Evolutionary conservation across 2,888 invertebrate species (phyloP).

Genomic region (Trachelus troglodyta): DNA sequence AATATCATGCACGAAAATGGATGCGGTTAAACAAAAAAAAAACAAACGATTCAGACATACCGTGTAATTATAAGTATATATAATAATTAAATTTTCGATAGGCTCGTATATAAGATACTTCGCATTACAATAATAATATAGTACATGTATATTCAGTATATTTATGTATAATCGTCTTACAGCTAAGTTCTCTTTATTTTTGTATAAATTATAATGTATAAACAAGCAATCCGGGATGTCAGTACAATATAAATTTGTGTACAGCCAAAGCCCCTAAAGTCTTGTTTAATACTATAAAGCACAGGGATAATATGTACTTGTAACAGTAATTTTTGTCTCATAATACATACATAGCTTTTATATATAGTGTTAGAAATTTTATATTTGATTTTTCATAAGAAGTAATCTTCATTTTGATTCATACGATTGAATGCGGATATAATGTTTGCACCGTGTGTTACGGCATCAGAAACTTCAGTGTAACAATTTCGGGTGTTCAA

Average conservation of each 20-base stretch:
- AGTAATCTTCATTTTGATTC: neutral
- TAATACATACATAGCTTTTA: neutral
- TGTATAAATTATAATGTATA: slow-evolving; percentile 51
- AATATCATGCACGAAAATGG: neutral
- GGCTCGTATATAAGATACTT: slow-evolving; percentile 41
- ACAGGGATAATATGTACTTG: slow-evolving; percentile 17
- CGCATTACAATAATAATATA: slow-evolving; percentile 35
- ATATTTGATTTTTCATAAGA: neutral
- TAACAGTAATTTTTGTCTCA: neutral
- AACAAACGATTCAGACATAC: neutral
- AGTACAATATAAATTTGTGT: slow-evolving; percentile 35
- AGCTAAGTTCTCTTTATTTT: slow-evolving; percentile 16
- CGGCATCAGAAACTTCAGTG: neutral
- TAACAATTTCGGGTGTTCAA: neutral
- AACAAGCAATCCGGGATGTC: slow-evolving; percentile 47
- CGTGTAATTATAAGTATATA: slow-evolving; percentile 16
- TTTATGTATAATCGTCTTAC: slow-evolving; percentile 3
- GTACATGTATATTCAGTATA: slow-evolving; percentile 15
- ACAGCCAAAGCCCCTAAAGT: slow-evolving; percentile 42
- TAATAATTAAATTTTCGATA: slow-evolving; percentile 41
- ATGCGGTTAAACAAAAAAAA: neutral
- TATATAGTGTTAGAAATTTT: neutral
- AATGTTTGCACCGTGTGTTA: neutral
- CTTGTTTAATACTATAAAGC: slow-evolving; percentile 35
- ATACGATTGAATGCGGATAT: neutral